Base-by-base conservation (phyloP, 1,140 invertebrate genomes). In the Trachelipus rathkii region DNA sequence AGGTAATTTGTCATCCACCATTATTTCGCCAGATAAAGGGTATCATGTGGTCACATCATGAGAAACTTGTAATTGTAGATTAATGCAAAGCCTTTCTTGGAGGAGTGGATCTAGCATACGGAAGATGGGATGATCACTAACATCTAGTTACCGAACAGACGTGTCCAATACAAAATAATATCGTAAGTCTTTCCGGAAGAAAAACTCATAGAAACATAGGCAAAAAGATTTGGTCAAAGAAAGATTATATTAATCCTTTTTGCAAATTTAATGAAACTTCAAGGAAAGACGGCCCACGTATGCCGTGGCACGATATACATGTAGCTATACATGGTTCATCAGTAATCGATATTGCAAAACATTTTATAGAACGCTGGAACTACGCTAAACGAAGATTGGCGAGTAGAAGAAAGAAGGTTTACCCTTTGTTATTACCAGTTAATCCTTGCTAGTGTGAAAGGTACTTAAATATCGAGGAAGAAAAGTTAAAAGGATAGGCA, bases 231-330 rank as follows among this genome's bases (percentile, higher is more conserved):
- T 60, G 50, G 50, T 4, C 50, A 15, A 60, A 60, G 19, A 60
- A 60, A 15, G 50, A 60, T 8, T 60, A 60, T 8, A 19, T 60
- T 15, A 60, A 60, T 19, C 50, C 50, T 15, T 15, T 60, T 60
- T 19, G 50, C 19, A 60, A 60, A 60, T 15, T 60, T 33, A 6
- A 33, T 3, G 33, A 60, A 60, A 60, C 19, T 60, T 60, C 2
- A 60, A 60, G 4, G 11, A 15, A 13, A 19, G 1, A 60, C 9
- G 19, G 11, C 8, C 60, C 73, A 21, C 66, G n/a, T 46, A 75
- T 75, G 73, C 73, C 73, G 21, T 75, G 73, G 73, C 73, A 75
- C n/a, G 73, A 75, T 75, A 67, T 75, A 60, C 73, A 75, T 44
- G 69, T 69, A 44, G 69, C 44, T 24, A 75, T 75, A 60, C 67